Evolutionary conservation across 2,888 invertebrate genomes (phyloP), one percentile per base, ranked within the genome.

Genomic region (Pyrrhia umbra): DNA sequence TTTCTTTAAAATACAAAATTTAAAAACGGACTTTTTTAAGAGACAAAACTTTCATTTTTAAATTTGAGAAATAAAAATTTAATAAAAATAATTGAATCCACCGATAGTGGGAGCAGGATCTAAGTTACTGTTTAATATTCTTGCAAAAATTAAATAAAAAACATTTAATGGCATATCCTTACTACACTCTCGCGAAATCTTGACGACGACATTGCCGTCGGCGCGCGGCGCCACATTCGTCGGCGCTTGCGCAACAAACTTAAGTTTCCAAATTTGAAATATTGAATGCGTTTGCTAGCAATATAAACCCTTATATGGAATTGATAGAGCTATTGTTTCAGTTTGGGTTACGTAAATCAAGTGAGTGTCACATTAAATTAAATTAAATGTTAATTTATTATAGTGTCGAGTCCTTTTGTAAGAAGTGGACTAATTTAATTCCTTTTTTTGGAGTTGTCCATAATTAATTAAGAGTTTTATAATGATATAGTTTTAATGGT

Each of bases 231-330:
- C 92, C 92, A 88, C 76, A 73, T 56, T 63, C 67, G 69, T 66
- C 73, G 75, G 20, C 85, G 75, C 87, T 92, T 92, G 87, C 92
- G 90, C 91, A 92, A 91, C 73, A 49, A 56, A 50, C 62, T 71
- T 54, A n/a, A 77, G 84, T 90, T 92, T 86, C 92, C 90, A 90
- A 91, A 92, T 92, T 89, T 89, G 90, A 91, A 88, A 85, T 88
- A 92, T 90, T 88, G 85, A 88, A 90, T 89, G 82, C 57, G 84
- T 85, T 87, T 87, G 80, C 75, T 75, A 85, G 83, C 83, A 85
- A 82, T 86, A 87, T 86, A 88, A 85, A 79, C 77, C 88, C 86
- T 84, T 83, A 87, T 89, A 86, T 68, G 88, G 59, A 55, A 54
- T 71, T 62, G 55, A 67, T 50, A 54, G 40, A 27, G 23, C 80